Evolutionary conservation across 2,797 vertebrate genomes (phyloP).

Genomic region (Peromyscus eremicus): DNA sequence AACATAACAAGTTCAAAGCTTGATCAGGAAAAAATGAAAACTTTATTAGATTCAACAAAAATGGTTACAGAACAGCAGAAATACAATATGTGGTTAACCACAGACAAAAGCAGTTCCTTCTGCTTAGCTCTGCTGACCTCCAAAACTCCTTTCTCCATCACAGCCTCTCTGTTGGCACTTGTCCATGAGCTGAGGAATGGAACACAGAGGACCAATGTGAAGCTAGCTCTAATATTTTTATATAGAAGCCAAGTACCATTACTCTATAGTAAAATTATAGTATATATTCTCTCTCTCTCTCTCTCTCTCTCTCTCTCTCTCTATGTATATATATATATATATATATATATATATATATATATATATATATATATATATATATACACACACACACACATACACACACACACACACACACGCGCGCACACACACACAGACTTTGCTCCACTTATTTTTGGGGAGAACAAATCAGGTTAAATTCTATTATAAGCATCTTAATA

Average conservation of each 20-base stretch:
- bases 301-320: no score
- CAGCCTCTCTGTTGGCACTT: background rate
- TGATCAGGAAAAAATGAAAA: constrained; percentile 62
- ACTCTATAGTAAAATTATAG: background rate
- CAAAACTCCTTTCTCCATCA: background rate
- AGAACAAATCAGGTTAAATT: background rate
- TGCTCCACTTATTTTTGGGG: background rate
- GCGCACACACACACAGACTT: background rate
- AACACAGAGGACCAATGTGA: constrained; percentile 3
- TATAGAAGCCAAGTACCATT: background rate
- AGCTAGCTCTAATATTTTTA: background rate
- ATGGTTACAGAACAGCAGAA: constrained; percentile 69
- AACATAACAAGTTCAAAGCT: constrained; percentile 57
- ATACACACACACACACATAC: fast-evolving
- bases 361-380: no score
- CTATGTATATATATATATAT: no score
- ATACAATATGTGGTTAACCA: constrained; percentile 77
- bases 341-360: no score
- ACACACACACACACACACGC: background rate
- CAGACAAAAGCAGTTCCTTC: constrained; percentile 40
- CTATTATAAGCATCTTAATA: background rate
- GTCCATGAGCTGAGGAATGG: background rate
- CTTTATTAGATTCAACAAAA: constrained; percentile 70
- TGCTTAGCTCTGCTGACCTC: constrained; percentile 46
- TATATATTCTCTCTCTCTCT: background rate